phyloP scores from a whole-genome alignment of 2,888 invertebrate species.

The Scelioninae gen. 1 region DNA sequence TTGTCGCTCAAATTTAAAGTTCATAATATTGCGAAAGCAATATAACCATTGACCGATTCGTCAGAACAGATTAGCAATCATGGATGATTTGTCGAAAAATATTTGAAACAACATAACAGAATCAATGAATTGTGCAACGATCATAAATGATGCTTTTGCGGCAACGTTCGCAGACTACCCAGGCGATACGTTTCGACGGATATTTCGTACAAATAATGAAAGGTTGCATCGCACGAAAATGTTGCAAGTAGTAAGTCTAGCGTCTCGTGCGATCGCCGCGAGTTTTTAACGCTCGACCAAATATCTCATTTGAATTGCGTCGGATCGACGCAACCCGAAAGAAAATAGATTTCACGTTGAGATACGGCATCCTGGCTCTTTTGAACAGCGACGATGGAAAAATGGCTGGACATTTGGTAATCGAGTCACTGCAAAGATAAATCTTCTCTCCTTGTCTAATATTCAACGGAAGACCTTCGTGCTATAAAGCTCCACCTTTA shows the following conservation, averaged over 20 bases:
- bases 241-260: conserved; percentile 66
- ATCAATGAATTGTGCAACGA: conserved; percentile 25
- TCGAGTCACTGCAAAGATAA: conserved; percentile 47
- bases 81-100: no score
- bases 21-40: no score
- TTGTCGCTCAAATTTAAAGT: no score
- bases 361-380: conserved; percentile 62
- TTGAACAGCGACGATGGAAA: conserved; percentile 44
- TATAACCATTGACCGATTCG: no score
- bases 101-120: neutral
- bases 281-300: conserved; percentile 69
- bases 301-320: conserved; percentile 70
- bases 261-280: conserved; percentile 61
- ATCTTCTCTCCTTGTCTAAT: conserved; percentile 51
- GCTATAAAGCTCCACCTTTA: conserved; percentile 46
- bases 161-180: conserved; percentile 15
- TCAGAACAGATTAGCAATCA: conserved; percentile 11
- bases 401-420: conserved; percentile 60
- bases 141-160: conserved; percentile 33
- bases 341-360: conserved; percentile 67
- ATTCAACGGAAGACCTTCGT: conserved; percentile 58
- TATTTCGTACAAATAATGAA: conserved; percentile 67
- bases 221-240: conserved; percentile 66
- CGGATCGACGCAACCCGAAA: conserved; percentile 49
- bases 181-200: conserved; percentile 59